Evolutionary conservation across 2,888 invertebrate species (phyloP).

Genomic region (Parnassius apollo): DNA sequence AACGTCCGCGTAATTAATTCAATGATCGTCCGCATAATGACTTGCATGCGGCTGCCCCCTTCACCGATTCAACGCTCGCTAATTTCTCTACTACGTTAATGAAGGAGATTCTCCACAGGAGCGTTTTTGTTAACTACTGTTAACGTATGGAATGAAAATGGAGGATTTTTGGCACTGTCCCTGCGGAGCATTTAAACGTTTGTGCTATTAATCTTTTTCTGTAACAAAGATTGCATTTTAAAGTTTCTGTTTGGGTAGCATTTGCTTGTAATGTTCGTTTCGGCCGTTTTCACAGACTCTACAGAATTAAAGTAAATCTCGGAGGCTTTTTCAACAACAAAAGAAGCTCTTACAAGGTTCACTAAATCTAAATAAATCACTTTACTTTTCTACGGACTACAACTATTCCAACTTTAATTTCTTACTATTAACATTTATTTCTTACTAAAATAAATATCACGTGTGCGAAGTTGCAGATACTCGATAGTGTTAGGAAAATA

Average conservation of each 20-base stretch:
- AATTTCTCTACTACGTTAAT: slow-evolving; percentile 68
- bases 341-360: slow-evolving; percentile 36
- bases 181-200: slow-evolving; percentile 64
- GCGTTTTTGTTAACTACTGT: slow-evolving; percentile 58
- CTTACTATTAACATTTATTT: too few species aligned
- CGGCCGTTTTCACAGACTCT: slow-evolving; percentile 33
- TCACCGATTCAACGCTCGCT: slow-evolving; percentile 61
- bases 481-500: too few species aligned
- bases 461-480: too few species aligned
- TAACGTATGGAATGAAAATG: slow-evolving; percentile 41
- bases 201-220: slow-evolving; percentile 68
- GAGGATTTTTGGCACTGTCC: slow-evolving; percentile 70
- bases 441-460: too few species aligned
- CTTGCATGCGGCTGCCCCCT: slow-evolving; percentile 69
- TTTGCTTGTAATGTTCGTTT: slow-evolving; percentile 64
- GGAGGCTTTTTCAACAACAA: slow-evolving; percentile 40
- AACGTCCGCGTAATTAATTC: slow-evolving; percentile 72
- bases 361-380: slow-evolving; percentile 9
- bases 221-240: slow-evolving; percentile 72
- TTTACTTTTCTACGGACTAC: slow-evolving; percentile 30
- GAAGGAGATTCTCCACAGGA: slow-evolving; percentile 61
- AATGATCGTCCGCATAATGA: slow-evolving; percentile 78
- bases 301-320: slow-evolving; percentile 49
- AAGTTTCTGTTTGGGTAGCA: slow-evolving; percentile 65
- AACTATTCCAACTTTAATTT: too few species aligned